Conservation (phyloP, 1,140 invertebrate species). For the Drosophila watanabei region DNA sequence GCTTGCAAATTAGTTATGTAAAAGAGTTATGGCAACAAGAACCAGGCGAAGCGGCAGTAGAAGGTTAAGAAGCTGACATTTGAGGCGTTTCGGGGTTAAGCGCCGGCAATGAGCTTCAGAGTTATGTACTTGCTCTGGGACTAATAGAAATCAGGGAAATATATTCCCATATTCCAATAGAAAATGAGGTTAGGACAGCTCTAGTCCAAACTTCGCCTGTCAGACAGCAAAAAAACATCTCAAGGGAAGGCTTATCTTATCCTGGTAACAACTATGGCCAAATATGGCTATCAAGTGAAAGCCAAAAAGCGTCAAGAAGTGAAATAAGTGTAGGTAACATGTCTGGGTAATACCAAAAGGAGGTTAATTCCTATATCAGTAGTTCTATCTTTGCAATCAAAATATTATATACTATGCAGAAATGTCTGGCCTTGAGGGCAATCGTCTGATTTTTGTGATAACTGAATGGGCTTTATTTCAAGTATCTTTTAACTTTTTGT, state of each 20-base stretch:
- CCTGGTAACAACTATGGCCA: slow-evolving; percentile 22
- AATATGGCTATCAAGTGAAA: slow-evolving; percentile 24
- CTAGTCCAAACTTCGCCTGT: background rate
- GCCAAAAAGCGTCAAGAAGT: no score
- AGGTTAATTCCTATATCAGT: background rate
- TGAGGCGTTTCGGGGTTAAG: slow-evolving; percentile 51
- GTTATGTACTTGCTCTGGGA: slow-evolving; percentile 24
- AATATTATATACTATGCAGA: slow-evolving; percentile 6
- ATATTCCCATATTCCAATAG: no score
- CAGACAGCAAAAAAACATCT: slow-evolving; percentile 35
- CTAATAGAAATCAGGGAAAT: background rate
- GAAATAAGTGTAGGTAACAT: no score
- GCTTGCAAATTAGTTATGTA: slow-evolving; percentile 64
- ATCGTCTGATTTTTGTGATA: slow-evolving; percentile 11
- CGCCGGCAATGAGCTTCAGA: slow-evolving; percentile 32
- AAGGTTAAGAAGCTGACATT: slow-evolving; percentile 71
- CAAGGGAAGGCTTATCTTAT: slow-evolving; percentile 23
- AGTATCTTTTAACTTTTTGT: background rate
- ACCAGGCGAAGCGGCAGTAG: slow-evolving; percentile 12
- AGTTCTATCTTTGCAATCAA: slow-evolving; percentile 26
- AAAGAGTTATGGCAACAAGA: slow-evolving; percentile 60
- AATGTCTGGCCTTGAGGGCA: slow-evolving; percentile 26
- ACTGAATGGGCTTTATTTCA: background rate
- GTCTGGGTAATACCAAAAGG: slow-evolving; percentile 29
- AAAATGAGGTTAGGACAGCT: background rate